A percentile compares a stretch with the other conserved stretches of the same genome.
phyloP scores from a whole-genome alignment of 2,888 invertebrate genomes.

The Tinea trinotella region DNA sequence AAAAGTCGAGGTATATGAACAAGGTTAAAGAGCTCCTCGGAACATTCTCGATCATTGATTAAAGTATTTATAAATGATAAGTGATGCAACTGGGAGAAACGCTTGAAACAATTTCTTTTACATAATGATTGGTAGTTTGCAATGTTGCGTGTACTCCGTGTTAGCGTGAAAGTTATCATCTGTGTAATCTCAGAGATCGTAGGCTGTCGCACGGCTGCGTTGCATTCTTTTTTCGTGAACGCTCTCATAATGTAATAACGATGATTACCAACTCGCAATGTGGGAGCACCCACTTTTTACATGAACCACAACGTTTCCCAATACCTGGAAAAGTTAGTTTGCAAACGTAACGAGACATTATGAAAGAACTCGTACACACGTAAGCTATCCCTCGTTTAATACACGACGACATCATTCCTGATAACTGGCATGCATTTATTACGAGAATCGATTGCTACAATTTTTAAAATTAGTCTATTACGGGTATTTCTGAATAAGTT shows the following conservation, averaged over 20 bases:
- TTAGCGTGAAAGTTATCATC: constrained; percentile 49
- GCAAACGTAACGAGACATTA: constrained; percentile 64
- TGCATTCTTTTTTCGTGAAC: constrained; percentile 39
- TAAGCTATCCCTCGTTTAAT: constrained; percentile 41
- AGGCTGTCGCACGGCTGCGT: constrained; percentile 43
- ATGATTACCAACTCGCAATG: constrained; percentile 54
- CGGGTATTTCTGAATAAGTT: not conserved
- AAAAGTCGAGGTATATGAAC: too few species aligned
- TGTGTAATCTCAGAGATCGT: constrained; percentile 27
- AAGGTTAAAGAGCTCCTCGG: too few species aligned
- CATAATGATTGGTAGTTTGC: not conserved
- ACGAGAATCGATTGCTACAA: constrained; percentile 24
- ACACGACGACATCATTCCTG: constrained; percentile 47
- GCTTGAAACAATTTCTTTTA: constrained; percentile 14
- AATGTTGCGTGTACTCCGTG: constrained; percentile 27
- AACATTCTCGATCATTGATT: not conserved
- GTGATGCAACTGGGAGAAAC: not conserved
- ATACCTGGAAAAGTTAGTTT: constrained; percentile 57
- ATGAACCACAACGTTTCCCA: constrained; percentile 41
- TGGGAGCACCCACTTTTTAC: constrained; percentile 61
- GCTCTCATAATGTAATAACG: constrained; percentile 37
- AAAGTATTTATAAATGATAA: not conserved
- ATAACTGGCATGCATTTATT: constrained; percentile 23
- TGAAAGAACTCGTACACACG: constrained; percentile 55
- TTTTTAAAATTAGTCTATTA: too few species aligned